phyloP scores from a whole-genome alignment of 1,140 invertebrate genomes.

The Charaxes varanes region DNA sequence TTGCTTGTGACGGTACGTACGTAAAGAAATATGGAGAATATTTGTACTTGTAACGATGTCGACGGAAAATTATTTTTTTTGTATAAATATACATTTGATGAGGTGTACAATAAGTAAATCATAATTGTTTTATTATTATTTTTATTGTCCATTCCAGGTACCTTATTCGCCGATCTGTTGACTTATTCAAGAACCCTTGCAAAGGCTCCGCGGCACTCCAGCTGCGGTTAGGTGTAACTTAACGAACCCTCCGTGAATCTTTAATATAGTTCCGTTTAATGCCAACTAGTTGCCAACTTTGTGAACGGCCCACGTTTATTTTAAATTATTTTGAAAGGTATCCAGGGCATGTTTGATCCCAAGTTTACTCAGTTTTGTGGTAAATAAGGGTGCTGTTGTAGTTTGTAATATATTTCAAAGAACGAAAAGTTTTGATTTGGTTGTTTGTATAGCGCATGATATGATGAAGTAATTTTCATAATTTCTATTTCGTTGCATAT shows the following conservation, averaged over 20 bases:
- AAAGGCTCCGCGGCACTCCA: constrained; percentile 42
- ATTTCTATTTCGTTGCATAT: too few relatives aligned
- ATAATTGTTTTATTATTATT: neutral
- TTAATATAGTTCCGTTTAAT: constrained; percentile 71
- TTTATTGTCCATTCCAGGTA: constrained; percentile 9
- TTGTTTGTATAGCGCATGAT: too few relatives aligned
- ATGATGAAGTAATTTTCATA: too few relatives aligned
- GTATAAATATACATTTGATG: too few relatives aligned
- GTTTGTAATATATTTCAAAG: too few relatives aligned
- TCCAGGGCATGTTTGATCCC: constrained; percentile 13
- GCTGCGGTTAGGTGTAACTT: constrained; percentile 68
- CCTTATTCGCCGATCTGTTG: constrained; percentile 27
- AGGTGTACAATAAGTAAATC: too few relatives aligned
- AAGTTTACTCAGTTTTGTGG: constrained; percentile 1
- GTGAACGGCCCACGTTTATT: constrained; percentile 40
- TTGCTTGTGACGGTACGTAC: too few relatives aligned
- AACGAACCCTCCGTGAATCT: constrained; percentile 67
- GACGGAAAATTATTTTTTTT: too few relatives aligned
- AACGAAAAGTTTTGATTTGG: too few relatives aligned
- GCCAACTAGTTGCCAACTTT: constrained; percentile 51
- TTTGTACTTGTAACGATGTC: too few relatives aligned
- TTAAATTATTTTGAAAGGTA: constrained; percentile 29
- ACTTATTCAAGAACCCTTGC: constrained; percentile 55
- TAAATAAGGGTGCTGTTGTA: constrained; percentile 5
- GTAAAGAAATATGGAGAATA: too few relatives aligned